Evolutionary conservation across 2,888 invertebrate genomes (phyloP).

Genomic region (Argyra leucocephala): DNA sequence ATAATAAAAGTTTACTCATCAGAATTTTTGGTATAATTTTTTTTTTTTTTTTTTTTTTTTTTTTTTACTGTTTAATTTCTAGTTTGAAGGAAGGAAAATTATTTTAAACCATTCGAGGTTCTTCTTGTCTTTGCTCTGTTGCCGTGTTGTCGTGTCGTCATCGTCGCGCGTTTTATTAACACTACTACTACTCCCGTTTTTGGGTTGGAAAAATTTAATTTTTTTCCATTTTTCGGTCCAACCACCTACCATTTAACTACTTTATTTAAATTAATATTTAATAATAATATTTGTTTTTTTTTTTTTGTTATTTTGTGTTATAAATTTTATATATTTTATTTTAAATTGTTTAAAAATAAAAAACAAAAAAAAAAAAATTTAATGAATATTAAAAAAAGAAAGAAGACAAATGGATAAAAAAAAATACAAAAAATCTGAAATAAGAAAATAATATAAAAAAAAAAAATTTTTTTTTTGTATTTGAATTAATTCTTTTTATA

Average conservation of each 20-base stretch:
- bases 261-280: no score
- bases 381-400: no score
- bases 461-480: no score
- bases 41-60: background rate
- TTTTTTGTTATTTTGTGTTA: background rate
- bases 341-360: background rate
- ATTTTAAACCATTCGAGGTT: conserved; percentile 1
- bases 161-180: background rate
- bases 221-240: conserved; percentile 1
- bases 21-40: background rate
- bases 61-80: background rate
- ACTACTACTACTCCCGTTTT: background rate
- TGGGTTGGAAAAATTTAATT: conserved; percentile 1
- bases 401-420: no score
- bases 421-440: no score
- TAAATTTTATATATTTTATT: background rate
- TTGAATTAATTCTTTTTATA: no score
- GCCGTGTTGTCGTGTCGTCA: conserved; percentile 6
- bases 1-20: background rate
- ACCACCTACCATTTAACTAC: background rate
- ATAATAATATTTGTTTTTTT: no score
- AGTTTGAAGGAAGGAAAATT: background rate
- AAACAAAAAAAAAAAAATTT: background rate
- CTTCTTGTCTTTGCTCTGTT: conserved; percentile 10
- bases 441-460: no score